Evolutionary conservation across 2,888 invertebrate genomes (phyloP), one percentile per base, ranked within the genome.

Genomic region (Oxystoma pomonae): DNA sequence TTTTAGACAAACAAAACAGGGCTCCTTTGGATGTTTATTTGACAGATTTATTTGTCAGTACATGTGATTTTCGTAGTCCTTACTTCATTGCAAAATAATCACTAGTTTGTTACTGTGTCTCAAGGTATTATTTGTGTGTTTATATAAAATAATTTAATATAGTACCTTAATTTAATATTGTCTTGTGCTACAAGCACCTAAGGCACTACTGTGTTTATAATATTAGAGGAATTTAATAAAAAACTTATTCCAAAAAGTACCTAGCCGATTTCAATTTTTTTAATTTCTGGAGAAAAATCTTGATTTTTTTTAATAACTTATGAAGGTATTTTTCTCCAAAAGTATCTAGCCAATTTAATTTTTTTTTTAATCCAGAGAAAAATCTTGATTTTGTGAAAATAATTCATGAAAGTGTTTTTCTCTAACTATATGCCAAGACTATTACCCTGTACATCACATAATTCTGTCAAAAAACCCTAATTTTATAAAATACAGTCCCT

Each of bases 51-150:
- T 35, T 35, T 35, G 35, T 12, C 35, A n/a, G n/a, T 35, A 35
- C 35, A 12, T 35, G 3, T 35, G 3, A 35, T 7, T 12, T 7
- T 7, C 12, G 3, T 35, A 35, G 35, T 19, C 53, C n/a, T 17
- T 53, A 17, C 53, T 19, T 3, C 17, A 53, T 53, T 53, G 53
- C 53, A 53, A 53, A 53, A 53, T 53, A 53, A 53, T 53, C 19
- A 19, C 5, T 53, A 53, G 53, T 53, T 53, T 53, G 53, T 53
- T 53, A 53, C 53, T 53, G 53, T n/a, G 53, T 53, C 53, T 53
- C 5, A 16, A 16, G n/a, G 50, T 9, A 9, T n/a, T 50, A 12
- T 50, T 50, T 53, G 19, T 53, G 53, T 53, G 19, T 17, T 53
- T 53, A 53, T 53, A 53, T 17, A 53, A 5, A 53, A 17, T 53